These are phyloP conservation scores for Callaeas wilsoni DNA, from an alignment of 2,113 vertebrate species.

Conservation along the genomic window DNA sequence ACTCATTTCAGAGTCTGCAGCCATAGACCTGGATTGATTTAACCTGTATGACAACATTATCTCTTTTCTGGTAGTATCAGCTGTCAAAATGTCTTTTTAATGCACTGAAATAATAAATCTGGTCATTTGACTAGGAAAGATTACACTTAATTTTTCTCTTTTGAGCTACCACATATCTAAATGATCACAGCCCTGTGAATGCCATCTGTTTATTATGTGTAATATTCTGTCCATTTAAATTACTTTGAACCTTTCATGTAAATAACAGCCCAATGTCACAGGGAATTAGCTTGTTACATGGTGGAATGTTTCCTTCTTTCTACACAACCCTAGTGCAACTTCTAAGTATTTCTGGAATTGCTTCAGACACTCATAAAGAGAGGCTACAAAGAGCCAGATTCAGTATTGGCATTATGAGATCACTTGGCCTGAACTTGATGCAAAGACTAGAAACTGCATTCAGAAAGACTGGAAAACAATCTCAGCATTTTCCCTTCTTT, in stretches of 20 bases:
- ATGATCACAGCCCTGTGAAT: background rate
- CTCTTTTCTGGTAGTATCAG: background rate
- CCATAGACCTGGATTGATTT: background rate
- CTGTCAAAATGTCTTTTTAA: background rate
- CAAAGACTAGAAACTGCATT: background rate
- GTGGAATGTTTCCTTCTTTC: background rate
- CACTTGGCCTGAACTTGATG: background rate
- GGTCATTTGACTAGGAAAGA: background rate
- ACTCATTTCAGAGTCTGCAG: background rate
- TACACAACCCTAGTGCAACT: background rate
- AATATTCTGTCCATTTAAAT: background rate
- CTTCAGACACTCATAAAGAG: background rate
- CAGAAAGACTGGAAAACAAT: background rate
- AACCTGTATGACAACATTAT: background rate
- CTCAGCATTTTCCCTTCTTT: background rate
- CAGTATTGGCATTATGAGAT: background rate
- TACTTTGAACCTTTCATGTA: background rate
- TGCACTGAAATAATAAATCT: background rate
- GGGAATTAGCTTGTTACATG: background rate
- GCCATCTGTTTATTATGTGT: background rate
- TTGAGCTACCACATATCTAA: background rate
- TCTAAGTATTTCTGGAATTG: constrained; percentile 23
- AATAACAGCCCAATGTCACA: background rate
- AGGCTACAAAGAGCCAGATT: background rate
- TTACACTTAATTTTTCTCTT: background rate